These are phyloP conservation scores for Serrognathus titanus DNA, from an alignment of 2,888 invertebrate species.

Conservation along the genomic window DNA sequence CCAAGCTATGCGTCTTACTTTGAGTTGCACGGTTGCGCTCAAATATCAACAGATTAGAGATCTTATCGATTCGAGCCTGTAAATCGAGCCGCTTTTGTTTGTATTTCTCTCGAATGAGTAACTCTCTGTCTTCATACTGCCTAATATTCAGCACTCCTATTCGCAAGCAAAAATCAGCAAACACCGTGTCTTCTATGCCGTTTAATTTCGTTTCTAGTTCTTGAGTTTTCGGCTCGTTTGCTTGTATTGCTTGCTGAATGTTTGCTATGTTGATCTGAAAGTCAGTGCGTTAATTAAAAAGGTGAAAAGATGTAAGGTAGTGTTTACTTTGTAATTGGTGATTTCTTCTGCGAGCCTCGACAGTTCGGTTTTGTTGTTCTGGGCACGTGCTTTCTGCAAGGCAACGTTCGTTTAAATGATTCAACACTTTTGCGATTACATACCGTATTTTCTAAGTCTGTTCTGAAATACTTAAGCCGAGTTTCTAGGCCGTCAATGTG, in stretches of 20 bases:
- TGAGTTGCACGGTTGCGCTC: slow-evolving; percentile 91
- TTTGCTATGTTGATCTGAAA: slow-evolving; percentile 64
- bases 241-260: slow-evolving; percentile 65
- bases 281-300: background rate
- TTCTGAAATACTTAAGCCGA: slow-evolving; percentile 86
- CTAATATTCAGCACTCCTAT: slow-evolving; percentile 96
- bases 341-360: background rate
- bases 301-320: slow-evolving; percentile 57
- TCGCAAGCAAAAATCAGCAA: slow-evolving; percentile 86
- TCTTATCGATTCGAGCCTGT: slow-evolving; percentile 92
- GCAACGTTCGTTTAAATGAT: too few relatives aligned
- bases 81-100: slow-evolving; percentile 93
- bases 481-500: slow-evolving; percentile 94
- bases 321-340: background rate
- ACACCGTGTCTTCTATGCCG: slow-evolving; percentile 94
- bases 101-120: slow-evolving; percentile 91
- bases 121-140: slow-evolving; percentile 96
- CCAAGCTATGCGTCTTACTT: slow-evolving; percentile 67
- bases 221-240: slow-evolving; percentile 80
- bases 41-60: slow-evolving; percentile 93
- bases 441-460: slow-evolving; percentile 86
- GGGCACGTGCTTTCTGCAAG: too few relatives aligned
- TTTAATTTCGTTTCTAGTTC: slow-evolving; percentile 94
- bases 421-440: slow-evolving; percentile 33
- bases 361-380: too few relatives aligned